Conservation (phyloP, 1,140 invertebrate species). For the Lepidostoma basale region DNA sequence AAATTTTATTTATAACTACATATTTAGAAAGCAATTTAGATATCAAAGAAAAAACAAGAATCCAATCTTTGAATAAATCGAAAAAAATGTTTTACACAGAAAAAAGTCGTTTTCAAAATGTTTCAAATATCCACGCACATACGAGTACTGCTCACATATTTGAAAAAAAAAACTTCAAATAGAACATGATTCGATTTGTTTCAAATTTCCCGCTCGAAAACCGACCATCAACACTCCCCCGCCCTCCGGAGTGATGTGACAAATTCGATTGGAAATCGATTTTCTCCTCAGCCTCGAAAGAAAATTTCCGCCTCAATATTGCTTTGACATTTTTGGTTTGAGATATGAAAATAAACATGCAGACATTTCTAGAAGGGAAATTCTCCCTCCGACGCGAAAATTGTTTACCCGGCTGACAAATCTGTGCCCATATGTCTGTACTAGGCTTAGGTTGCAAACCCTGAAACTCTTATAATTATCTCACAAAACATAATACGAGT, state of each 20-base stretch:
- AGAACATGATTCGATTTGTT: conserved; percentile 43
- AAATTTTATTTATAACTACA: too few species aligned
- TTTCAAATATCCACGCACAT: too few species aligned
- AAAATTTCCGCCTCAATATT: conserved; percentile 39
- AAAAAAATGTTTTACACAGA: too few species aligned
- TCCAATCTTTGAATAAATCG: too few species aligned
- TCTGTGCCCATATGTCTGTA: conserved; percentile 14
- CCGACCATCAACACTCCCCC: conserved; percentile 32
- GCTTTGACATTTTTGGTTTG: conserved; percentile 22
- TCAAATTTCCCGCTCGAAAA: conserved; percentile 42
- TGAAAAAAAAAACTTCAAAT: conserved; percentile 22
- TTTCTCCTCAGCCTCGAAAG: conserved; percentile 34
- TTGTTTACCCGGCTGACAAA: conserved; percentile 28
- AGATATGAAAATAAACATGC: conserved; percentile 38
- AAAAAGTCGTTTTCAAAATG: too few species aligned
- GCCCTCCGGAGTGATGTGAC: conserved; percentile 38
- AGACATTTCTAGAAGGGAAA: conserved; percentile 14
- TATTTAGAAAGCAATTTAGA: too few species aligned
- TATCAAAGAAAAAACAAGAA: too few species aligned
- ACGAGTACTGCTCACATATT: conserved; percentile 24
- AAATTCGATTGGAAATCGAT: conserved; percentile 46
- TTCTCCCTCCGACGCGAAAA: conserved; percentile 16
- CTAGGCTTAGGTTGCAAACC: too few species aligned
- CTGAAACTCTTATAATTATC: too few species aligned
- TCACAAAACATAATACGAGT: too few species aligned